Percentiles rank a stretch among this genome's conserved stretches.
phyloP scores from a whole-genome alignment of 1,140 invertebrate genomes.

The Leguminivora glycinivorella region DNA sequence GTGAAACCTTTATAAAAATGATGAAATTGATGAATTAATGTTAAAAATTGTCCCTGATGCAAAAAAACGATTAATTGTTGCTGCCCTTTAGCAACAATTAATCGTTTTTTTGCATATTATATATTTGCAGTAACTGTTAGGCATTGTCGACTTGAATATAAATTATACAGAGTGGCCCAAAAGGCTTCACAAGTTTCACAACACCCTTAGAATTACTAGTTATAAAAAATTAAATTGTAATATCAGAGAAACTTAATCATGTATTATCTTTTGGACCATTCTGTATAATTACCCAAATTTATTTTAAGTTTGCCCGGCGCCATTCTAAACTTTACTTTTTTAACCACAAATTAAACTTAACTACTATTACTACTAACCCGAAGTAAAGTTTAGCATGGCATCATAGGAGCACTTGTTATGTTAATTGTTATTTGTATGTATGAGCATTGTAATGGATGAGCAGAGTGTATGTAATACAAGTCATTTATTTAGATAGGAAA shows the following conservation, averaged over 20 bases:
- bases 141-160: not conserved
- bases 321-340: not conserved
- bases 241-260: no score
- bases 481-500: conserved; percentile 55
- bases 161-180: not conserved
- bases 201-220: no score
- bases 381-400: conserved; percentile 29
- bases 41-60: no score
- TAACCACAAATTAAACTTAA: not conserved
- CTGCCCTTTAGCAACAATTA: no score
- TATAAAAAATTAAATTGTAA: no score
- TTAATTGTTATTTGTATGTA: conserved; percentile 40
- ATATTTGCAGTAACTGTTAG: not conserved
- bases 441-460: conserved; percentile 31
- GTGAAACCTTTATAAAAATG: no score
- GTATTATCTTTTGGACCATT: no score
- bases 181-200: not conserved
- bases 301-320: not conserved
- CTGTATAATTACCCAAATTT: conserved; percentile 1
- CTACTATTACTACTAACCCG: not conserved
- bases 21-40: no score
- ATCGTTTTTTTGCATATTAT: no score
- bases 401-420: conserved; percentile 34
- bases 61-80: no score
- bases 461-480: conserved; percentile 35